Base-by-base conservation (phyloP, 1,140 invertebrate species). In the Papilio helenus region DNA sequence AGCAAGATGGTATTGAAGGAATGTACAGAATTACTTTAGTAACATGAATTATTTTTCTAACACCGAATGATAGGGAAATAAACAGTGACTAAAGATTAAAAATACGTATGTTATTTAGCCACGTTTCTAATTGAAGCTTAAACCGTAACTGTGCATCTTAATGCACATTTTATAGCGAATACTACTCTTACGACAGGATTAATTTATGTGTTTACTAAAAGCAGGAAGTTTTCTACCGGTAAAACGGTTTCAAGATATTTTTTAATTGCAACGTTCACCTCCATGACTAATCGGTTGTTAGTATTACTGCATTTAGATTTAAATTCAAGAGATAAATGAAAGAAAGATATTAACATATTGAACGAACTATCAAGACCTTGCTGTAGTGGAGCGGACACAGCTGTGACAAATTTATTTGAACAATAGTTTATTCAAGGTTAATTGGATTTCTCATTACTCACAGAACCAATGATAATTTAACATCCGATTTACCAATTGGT, bases 161-260 rank as follows among this genome's bases (percentile, higher is more conserved):
- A 68, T 68, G 61, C 26, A 68, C 14, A 68, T 8, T 68, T 68
- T 29, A 68, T 26, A 61, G 61, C 26, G 7, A 68, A 14, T 26
- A 12, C 23, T 68, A 3, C 61, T 61, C 20, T 68, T 68, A 68
- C 26, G 26, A 34, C 61, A 34, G 14, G 61, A 68, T 68, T 68
- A 29, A 68, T 68, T 29, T 34, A 29, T 34, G 26, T 29, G 4
- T 68, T 68, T 61, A 61, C 58, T 61, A 61, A 68, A 68, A 68
- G 61, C 61, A 68, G 61, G 61, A 68, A 68, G 61, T 68, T 26
- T 68, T 68, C 61, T 68, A 68, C 61, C 61, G 61, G 61, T 68
- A 68, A 68, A 68, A 68, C 26, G 10, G 61, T 68, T 29, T 2
- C 26, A 29, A 68, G 61, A 29, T 68, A 68, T 68, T 68, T 68